phyloP scores from a whole-genome alignment of 1,140 invertebrate species.

The Zelostemma sp. region DNA sequence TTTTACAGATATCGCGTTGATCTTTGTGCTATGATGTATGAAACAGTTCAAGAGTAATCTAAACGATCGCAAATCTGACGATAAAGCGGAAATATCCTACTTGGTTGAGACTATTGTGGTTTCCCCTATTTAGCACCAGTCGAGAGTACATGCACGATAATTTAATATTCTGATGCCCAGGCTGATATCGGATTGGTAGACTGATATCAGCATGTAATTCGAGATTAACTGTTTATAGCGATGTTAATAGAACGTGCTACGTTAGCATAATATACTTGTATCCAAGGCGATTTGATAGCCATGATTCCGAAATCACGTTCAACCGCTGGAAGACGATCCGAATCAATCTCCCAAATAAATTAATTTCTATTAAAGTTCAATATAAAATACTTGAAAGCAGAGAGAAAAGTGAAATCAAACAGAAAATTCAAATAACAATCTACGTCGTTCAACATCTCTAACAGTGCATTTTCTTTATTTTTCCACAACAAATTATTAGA shows the following conservation, averaged over 20 bases:
- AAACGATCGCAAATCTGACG: constrained; percentile 22
- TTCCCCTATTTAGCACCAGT: constrained; percentile 38
- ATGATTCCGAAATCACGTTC: constrained; percentile 3
- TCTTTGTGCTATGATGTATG: neutral
- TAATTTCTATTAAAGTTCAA: no score
- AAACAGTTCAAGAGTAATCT: constrained; percentile 26
- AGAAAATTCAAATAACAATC: no score
- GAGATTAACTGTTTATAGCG: constrained; percentile 66
- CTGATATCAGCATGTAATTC: constrained; percentile 56
- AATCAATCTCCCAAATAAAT: no score
- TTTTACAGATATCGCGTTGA: neutral
- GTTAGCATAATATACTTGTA: constrained; percentile 22
- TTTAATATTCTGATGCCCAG: constrained; percentile 61
- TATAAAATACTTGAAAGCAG: neutral
- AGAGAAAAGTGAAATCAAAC: neutral
- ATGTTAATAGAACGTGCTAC: constrained; percentile 50
- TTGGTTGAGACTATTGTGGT: constrained; percentile 33
- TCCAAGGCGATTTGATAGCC: constrained; percentile 12
- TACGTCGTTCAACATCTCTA: no score
- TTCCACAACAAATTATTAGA: no score
- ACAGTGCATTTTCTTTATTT: no score
- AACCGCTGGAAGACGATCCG: constrained; percentile 12
- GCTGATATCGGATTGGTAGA: constrained; percentile 61
- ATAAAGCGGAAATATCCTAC: constrained; percentile 39
- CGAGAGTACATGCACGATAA: constrained; percentile 51